Base-by-base conservation (phyloP, 2,888 invertebrate genomes). In the Orthonevra nobilis region DNA sequence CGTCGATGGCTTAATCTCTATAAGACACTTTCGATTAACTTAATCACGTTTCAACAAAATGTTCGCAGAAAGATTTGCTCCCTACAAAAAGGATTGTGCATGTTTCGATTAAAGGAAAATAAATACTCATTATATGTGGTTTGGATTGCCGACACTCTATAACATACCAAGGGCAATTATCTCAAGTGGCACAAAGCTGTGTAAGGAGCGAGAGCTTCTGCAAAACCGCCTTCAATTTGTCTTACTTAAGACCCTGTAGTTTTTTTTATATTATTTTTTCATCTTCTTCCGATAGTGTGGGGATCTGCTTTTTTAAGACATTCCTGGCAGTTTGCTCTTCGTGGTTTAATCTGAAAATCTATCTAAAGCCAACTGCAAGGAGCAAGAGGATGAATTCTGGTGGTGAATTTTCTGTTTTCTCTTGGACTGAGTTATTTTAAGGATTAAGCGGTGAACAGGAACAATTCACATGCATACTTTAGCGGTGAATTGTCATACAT, bases 61-160 rank as follows among this genome's bases (percentile, higher is more conserved):
- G n/a, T n/a, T n/a, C n/a, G n/a, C n/a, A n/a, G n/a, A n/a, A n/a
- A n/a, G n/a, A n/a, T n/a, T n/a, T n/a, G n/a, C n/a, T n/a, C n/a
- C n/a, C n/a, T n/a, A n/a, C n/a, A n/a, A n/a, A n/a, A n/a, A n/a
- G 14, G 34, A 9, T 23, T 26, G 10, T 10, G 36, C 20, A 26
- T 26, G 36, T 34, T 46, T 46, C 30, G 34, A 34, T 60, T 26
- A 19, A 12, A 60, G 17, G 1, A 28, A 46, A 60, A 60, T 60
- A 44, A 42, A n/a, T 34, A 23, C 34, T 60, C 46, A 46, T 60
- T 46, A 46, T 60, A 46, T 60, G 60, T 60, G 46, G 7, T 17
- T 46, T 60, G 44, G 44, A 60, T 60, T 60, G 26, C 34, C 20
- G 10, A 19, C 46, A 44, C 44, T 60, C 44, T 60, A 60, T 46